Base-by-base conservation (phyloP, 1,140 invertebrate genomes). In the Ceratosolen fusciceps region DNA sequence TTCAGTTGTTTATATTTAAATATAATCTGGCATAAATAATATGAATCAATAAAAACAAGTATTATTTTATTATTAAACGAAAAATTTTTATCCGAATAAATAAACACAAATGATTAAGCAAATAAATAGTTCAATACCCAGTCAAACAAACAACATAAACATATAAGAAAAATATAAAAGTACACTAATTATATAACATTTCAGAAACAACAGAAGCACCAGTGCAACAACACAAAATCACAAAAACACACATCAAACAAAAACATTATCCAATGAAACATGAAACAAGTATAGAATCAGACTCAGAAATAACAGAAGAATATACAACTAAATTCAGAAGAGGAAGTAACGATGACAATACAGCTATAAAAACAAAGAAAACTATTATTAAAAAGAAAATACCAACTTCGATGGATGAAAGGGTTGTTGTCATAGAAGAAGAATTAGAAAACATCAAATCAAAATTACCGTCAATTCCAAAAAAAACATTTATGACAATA, bases 181-280 rank as follows among this genome's bases (percentile, higher is more conserved):
- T 71, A 86, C 85, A 87, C 82, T 70, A 82, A 70, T 86, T 89
- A 81, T 90, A 47, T 90, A 83, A 87, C 84, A 88, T 90, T 90
- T 89, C 89, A 90, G 89, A 90, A 89, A 89, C 85, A 58, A 87
- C 85, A 87, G 87, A 88, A 88, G 89, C 83, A 88, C 82, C 82
- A 86, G 89, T 88, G 84, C 88, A 90, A 90, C 84, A 89, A 86
- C 86, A 89, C 86, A 87, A 83, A 83, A 77, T 88, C 87, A 89
- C 86, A 83, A 54, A 74, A 24, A 74, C 65, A 80, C 78, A 75
- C 12, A 24, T 90, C 73, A 83, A 87, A 82, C 86, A 90, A 88
- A 92, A 90, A 92, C 87, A 89, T 88, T 83, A 70, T 80, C 80
- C 82, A 79, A 82, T 77, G 80, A 85, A 79, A 86, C 83, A 85